These are phyloP conservation scores for Tricholauxania praeusta DNA, from an alignment of 2,888 invertebrate genomes.

Conservation along the genomic window DNA sequence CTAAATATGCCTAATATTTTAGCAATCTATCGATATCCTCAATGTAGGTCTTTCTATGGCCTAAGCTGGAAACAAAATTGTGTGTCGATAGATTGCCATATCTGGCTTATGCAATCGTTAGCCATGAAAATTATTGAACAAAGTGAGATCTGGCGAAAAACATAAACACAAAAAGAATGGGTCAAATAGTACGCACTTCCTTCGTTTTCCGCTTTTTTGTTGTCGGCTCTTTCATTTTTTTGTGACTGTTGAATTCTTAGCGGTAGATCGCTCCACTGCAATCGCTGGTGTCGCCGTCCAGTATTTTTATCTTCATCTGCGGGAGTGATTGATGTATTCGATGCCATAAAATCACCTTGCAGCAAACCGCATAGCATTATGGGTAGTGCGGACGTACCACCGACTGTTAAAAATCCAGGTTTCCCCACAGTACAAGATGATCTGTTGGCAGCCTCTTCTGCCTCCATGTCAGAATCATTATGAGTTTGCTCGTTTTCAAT, in stretches of 20 bases:
- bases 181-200: slow-evolving; percentile 28
- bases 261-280: slow-evolving; percentile 6
- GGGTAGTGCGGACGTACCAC: slow-evolving; percentile 66
- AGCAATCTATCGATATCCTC: too few species aligned
- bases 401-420: slow-evolving; percentile 48
- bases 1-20: too few species aligned
- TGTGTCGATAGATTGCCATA: too few species aligned
- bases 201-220: neutral
- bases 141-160: too few species aligned
- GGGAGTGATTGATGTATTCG: slow-evolving; percentile 53
- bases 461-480: slow-evolving; percentile 22
- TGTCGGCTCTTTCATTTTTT: neutral
- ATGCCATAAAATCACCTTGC: slow-evolving; percentile 63
- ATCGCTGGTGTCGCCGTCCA: neutral
- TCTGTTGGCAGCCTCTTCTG: slow-evolving; percentile 34
- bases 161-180: too few species aligned
- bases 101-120: too few species aligned
- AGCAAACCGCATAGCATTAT: slow-evolving; percentile 69
- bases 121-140: too few species aligned
- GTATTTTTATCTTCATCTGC: slow-evolving; percentile 16
- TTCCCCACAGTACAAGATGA: slow-evolving; percentile 34
- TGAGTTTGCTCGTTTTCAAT: slow-evolving; percentile 33
- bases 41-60: too few species aligned
- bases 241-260: neutral
- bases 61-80: too few species aligned